phyloP scores from a whole-genome alignment of 2,113 vertebrate species.

The Trogon surrucura region DNA sequence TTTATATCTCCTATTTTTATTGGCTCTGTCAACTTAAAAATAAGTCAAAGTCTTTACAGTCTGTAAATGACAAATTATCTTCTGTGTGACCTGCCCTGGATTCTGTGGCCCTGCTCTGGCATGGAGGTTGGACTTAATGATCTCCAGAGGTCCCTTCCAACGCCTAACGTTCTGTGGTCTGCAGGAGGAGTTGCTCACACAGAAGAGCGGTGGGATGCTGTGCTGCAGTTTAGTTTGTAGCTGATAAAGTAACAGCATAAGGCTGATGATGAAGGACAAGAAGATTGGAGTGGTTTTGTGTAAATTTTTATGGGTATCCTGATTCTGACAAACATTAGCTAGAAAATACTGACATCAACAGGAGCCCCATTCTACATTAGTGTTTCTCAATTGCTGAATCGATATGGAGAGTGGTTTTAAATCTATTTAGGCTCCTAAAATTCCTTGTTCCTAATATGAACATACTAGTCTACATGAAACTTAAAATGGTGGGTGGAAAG shows the following conservation, averaged over 20 bases:
- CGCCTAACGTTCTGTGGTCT: too few relatives aligned
- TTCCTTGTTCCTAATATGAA: neutral
- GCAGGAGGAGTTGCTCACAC: neutral
- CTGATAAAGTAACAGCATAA: neutral
- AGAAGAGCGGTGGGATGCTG: neutral
- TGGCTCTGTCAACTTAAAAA: neutral
- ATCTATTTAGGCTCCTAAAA: neutral
- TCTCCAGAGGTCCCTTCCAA: too few relatives aligned
- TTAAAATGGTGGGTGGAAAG: neutral
- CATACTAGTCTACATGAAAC: neutral
- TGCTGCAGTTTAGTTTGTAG: neutral
- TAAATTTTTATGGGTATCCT: neutral
- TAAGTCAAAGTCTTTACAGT: neutral
- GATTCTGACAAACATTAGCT: neutral
- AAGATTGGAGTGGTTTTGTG: neutral
- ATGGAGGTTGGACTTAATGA: too few relatives aligned
- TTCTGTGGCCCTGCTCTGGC: too few relatives aligned
- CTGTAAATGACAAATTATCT: neutral
- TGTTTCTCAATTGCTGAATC: neutral
- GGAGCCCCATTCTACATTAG: neutral
- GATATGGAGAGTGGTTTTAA: neutral
- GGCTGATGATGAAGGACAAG: neutral
- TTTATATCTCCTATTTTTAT: neutral
- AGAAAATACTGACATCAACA: neutral
- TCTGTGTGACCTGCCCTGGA: too few relatives aligned